Conservation (phyloP, 2,797 vertebrate genomes). For the Phalanger gymnotis region DNA sequence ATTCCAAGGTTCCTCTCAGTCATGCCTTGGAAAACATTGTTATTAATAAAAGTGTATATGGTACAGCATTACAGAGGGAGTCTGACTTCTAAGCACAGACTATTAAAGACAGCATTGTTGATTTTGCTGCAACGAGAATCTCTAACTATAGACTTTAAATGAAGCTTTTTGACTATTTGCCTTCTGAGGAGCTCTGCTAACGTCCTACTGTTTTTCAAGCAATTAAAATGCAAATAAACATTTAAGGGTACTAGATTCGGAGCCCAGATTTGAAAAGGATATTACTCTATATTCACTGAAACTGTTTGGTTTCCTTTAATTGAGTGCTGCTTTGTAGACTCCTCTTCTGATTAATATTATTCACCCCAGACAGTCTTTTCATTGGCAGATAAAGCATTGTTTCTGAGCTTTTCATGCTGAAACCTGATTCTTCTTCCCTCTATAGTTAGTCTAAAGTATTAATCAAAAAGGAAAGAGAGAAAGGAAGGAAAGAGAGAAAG, state of each 20-base stretch:
- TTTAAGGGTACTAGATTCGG: conserved; percentile 65
- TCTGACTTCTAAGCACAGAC: conserved; percentile 50
- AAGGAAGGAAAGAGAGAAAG: conserved; percentile 48
- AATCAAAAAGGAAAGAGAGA: conserved; percentile 45
- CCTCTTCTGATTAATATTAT: conserved; percentile 71
- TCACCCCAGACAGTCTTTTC: conserved; percentile 50
- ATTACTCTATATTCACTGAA: conserved; percentile 63
- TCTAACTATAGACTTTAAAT: conserved; percentile 57
- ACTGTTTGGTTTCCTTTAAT: conserved; percentile 66
- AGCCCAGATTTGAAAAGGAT: conserved; percentile 71
- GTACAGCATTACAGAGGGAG: conserved; percentile 52
- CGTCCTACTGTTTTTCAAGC: conserved; percentile 76
- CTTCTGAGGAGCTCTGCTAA: conserved; percentile 75
- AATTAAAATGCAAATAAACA: conserved; percentile 80
- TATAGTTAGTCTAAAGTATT: conserved; percentile 16
- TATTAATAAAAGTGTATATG: conserved; percentile 29
- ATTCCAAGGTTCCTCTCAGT: conserved; percentile 42
- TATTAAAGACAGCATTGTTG: conserved; percentile 43
- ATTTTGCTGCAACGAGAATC: conserved; percentile 53
- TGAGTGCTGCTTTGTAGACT: conserved; percentile 63
- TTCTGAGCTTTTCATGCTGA: conserved; percentile 50
- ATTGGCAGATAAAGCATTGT: conserved; percentile 41
- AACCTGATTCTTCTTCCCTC: conserved; percentile 46
- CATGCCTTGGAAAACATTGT: conserved; percentile 7
- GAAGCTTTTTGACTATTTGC: conserved; percentile 73